These are phyloP conservation scores for Limulus polyphemus DNA, from an alignment of 2,888 invertebrate species.

Conservation along the genomic window DNA sequence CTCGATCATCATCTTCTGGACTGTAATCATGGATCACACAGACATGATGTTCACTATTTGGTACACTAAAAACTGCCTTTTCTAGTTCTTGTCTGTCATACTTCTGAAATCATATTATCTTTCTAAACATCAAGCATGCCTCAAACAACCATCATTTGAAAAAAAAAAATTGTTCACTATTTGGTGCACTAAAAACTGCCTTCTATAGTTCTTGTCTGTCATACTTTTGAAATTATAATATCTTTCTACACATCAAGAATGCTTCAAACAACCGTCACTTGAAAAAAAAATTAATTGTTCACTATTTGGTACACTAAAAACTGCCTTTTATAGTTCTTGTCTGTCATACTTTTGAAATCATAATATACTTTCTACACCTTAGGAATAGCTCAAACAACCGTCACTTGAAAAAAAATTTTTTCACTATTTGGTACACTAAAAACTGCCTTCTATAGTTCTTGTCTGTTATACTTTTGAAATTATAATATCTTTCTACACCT, in stretches of 20 bases:
- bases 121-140: not conserved
- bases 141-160: not conserved
- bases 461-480: no score
- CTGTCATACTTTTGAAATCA: slow-evolving; percentile 11
- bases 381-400: not conserved
- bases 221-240: no score
- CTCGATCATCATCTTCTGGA: slow-evolving; percentile 7
- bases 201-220: no score
- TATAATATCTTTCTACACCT: no score
- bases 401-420: no score
- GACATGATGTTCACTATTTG: slow-evolving; percentile 4
- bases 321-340: slow-evolving; percentile 3
- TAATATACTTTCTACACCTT: not conserved
- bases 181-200: no score
- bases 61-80: slow-evolving; percentile 8
- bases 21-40: slow-evolving; percentile 11
- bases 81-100: slow-evolving; percentile 10
- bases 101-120: slow-evolving; percentile 4
- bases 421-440: no score
- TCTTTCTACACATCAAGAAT: no score
- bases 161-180: no score
- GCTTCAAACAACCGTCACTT: no score
- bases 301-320: slow-evolving; percentile 8
- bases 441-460: no score
- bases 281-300: no score